These are phyloP conservation scores for Alethe diademata DNA, from an alignment of 2,113 vertebrate species.

Conservation along the genomic window DNA sequence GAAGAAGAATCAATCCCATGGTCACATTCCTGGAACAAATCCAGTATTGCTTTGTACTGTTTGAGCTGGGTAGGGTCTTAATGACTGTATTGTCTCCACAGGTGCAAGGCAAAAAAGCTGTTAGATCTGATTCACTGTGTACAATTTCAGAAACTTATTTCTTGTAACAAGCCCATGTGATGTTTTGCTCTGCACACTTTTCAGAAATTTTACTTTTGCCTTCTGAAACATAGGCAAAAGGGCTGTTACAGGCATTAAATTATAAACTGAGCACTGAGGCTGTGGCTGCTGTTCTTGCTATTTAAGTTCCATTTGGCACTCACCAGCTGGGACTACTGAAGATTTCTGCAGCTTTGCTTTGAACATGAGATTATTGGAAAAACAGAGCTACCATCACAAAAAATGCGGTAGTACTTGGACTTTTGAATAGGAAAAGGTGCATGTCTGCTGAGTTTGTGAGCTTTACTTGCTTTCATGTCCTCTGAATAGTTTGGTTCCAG, in stretches of 20 bases:
- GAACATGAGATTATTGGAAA: background rate
- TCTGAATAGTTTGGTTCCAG: background rate
- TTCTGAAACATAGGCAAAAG: background rate
- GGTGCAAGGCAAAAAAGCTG: background rate
- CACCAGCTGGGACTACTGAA: background rate
- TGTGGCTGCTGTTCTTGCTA: background rate
- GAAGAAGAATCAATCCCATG: rapidly evolving
- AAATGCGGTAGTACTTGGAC: background rate
- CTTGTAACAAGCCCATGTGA: background rate
- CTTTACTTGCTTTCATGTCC: background rate
- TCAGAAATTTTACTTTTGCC: background rate
- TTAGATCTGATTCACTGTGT: background rate
- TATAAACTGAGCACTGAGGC: background rate
- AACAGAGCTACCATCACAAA: background rate
- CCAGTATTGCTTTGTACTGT: background rate
- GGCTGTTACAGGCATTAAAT: background rate
- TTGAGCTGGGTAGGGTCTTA: background rate
- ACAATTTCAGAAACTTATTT: background rate
- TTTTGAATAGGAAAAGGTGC: background rate
- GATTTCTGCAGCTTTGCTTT: background rate
- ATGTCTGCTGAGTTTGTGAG: background rate
- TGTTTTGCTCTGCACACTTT: background rate
- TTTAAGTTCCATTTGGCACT: background rate
- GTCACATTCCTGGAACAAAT: background rate
- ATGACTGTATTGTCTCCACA: background rate